phyloP scores from a whole-genome alignment of 2,113 vertebrate species.

The Cryptotis parvus region DNA sequence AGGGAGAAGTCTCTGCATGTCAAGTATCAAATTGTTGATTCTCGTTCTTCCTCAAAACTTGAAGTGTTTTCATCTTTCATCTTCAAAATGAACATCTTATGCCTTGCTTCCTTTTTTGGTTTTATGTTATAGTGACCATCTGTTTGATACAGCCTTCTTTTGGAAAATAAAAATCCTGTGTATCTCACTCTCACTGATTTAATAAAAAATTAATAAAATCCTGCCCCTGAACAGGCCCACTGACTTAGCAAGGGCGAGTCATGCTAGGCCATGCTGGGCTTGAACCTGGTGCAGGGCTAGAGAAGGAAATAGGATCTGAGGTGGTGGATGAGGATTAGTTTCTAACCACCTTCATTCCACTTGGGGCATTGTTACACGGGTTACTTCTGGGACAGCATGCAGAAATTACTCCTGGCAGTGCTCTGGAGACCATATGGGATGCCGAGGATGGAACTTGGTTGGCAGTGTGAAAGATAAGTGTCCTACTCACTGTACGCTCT shows the following conservation, averaged over 20 bases:
- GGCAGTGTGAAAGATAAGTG: too few relatives aligned
- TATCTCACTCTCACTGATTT: neutral
- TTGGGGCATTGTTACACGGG: too few relatives aligned
- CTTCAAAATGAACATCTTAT: neutral
- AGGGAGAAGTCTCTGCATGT: neutral
- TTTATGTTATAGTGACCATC: neutral
- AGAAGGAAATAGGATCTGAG: neutral
- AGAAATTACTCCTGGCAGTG: too few relatives aligned
- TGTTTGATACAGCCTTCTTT: neutral
- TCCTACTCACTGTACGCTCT: too few relatives aligned
- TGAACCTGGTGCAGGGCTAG: neutral
- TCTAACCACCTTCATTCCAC: neutral
- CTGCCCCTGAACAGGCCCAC: too few relatives aligned
- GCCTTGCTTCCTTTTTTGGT: neutral
- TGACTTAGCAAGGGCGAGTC: too few relatives aligned
- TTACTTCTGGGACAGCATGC: too few relatives aligned
- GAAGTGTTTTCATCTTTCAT: neutral
- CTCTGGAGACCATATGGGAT: too few relatives aligned
- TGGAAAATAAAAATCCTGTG: neutral
- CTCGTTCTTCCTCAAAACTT: neutral
- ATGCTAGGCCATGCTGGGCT: too few relatives aligned
- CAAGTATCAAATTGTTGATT: neutral
- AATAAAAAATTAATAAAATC: too few relatives aligned
- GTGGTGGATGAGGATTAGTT: neutral
- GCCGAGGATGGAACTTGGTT: too few relatives aligned